Percentiles rank a stretch among this genome's conserved stretches.
Conservation (phyloP, 2,797 vertebrate species). For the Enteromius radiatus region DNA sequence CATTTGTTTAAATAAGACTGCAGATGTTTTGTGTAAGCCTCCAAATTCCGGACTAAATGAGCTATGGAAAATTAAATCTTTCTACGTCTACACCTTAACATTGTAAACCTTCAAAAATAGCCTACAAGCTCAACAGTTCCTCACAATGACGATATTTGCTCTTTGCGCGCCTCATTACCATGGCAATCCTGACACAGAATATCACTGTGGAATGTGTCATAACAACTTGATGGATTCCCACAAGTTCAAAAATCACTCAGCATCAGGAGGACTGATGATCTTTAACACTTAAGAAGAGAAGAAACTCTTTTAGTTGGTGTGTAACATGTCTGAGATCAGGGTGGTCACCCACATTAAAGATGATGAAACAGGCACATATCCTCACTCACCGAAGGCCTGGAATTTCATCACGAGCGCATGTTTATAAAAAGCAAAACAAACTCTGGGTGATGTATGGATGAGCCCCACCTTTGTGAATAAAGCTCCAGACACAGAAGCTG, state of each 20-base stretch:
- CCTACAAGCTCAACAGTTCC: slow-evolving; percentile 58
- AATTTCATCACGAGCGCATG: slow-evolving; percentile 30
- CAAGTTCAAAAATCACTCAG: slow-evolving; percentile 30
- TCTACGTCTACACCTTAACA: slow-evolving; percentile 63
- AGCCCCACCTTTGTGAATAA: slow-evolving; percentile 37
- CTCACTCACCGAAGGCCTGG: slow-evolving; percentile 22
- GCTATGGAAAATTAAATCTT: slow-evolving; percentile 62
- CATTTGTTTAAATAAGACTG: slow-evolving; percentile 58
- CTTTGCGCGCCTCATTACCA: slow-evolving; percentile 34
- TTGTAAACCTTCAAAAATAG: slow-evolving; percentile 63
- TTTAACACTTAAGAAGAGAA: slow-evolving; percentile 17
- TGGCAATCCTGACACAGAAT: slow-evolving; percentile 27
- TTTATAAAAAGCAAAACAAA: slow-evolving; percentile 47
- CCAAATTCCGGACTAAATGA: slow-evolving; percentile 61
- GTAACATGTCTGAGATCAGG: slow-evolving; percentile 16
- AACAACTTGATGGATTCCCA: slow-evolving; percentile 41
- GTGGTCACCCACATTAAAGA: slow-evolving; percentile 27
- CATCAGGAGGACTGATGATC: slow-evolving; percentile 15
- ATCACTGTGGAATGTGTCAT: slow-evolving; percentile 37
- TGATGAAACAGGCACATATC: slow-evolving; percentile 11
- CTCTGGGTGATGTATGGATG: slow-evolving; percentile 47
- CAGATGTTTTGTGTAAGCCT: slow-evolving; percentile 67
- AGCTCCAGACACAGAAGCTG: slow-evolving; percentile 44
- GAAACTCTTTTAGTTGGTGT: slow-evolving; percentile 13
- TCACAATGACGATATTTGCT: slow-evolving; percentile 53